Evolutionary conservation across 2,113 vertebrate genomes (phyloP).

Genomic region (Callipepla californica): DNA sequence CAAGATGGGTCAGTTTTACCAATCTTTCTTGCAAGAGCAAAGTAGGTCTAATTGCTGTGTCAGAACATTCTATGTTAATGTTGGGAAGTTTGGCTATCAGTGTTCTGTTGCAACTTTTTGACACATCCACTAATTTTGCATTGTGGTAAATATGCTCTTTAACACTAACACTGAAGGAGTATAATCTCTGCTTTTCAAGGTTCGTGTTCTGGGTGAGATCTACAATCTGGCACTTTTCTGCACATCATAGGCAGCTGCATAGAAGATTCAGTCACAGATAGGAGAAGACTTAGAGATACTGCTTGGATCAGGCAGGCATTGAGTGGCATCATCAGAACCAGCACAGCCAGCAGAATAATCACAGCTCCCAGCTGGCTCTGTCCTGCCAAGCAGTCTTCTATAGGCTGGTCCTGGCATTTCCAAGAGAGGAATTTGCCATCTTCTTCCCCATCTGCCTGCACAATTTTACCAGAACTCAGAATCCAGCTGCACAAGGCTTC

Average conservation of each 20-base stretch:
- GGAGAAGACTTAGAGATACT: not conserved
- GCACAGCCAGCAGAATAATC: not conserved
- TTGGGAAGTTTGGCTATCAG: slow-evolving; percentile 16
- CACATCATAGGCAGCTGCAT: not conserved
- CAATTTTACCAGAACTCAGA: not conserved
- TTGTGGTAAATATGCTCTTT: not conserved
- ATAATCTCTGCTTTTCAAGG: not conserved
- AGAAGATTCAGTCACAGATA: not conserved
- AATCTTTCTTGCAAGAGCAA: slow-evolving; percentile 20
- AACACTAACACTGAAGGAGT: not conserved
- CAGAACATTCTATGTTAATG: slow-evolving; percentile 32
- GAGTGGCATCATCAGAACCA: not conserved
- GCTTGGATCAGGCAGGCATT: not conserved
- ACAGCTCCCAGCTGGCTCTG: not conserved
- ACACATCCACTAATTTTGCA: not conserved
- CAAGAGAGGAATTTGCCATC: not conserved
- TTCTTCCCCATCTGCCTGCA: not conserved
- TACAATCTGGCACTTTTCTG: not conserved
- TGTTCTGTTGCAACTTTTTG: slow-evolving; percentile 27
- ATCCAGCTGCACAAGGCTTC: not conserved
- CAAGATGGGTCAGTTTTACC: slow-evolving; percentile 22
- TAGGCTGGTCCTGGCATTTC: not conserved
- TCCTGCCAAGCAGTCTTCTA: not conserved
- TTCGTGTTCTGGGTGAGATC: not conserved
- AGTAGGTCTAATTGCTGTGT: slow-evolving; percentile 45